These are phyloP conservation scores for Rhadinocentrus ornatus DNA, from an alignment of 2,797 vertebrate genomes.

Conservation along the genomic window DNA sequence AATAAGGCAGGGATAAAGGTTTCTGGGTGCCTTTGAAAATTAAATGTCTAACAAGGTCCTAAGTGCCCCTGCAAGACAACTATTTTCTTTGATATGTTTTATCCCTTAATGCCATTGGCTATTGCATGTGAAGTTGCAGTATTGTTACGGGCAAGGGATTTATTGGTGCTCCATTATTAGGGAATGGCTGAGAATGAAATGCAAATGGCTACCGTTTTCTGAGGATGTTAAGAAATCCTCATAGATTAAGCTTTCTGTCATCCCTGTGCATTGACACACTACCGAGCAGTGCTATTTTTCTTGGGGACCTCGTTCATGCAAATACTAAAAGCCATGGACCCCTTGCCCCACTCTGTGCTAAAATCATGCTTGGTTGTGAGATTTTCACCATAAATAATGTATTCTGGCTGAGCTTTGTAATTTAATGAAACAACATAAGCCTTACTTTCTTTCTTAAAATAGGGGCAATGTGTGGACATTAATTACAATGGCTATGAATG, in stretches of 20 bases:
- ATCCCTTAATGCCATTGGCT: slow-evolving; percentile 89
- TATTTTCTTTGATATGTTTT: slow-evolving; percentile 94
- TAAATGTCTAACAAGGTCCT: slow-evolving; percentile 93
- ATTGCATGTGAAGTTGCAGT: slow-evolving; percentile 80
- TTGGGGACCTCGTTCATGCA: too few relatives aligned
- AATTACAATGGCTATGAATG: too few relatives aligned
- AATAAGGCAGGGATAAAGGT: slow-evolving; percentile 93
- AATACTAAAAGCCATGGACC: too few relatives aligned
- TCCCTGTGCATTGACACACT: slow-evolving; percentile 90
- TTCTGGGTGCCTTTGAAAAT: slow-evolving; percentile 90
- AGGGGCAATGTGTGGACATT: too few relatives aligned
- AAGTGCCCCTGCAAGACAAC: slow-evolving; percentile 86
- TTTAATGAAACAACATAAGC: too few relatives aligned
- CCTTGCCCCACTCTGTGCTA: too few relatives aligned
- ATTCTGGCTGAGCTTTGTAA: too few relatives aligned
- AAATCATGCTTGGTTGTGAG: too few relatives aligned
- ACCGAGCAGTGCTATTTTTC: too few relatives aligned
- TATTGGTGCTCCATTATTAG: slow-evolving; percentile 94
- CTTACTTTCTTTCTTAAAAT: too few relatives aligned
- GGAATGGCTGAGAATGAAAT: slow-evolving; percentile 85
- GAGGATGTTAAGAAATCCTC: slow-evolving; percentile 90
- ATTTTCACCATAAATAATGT: too few relatives aligned
- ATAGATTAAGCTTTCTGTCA: slow-evolving; percentile 95
- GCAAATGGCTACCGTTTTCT: slow-evolving; percentile 90
- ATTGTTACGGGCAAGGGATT: slow-evolving; percentile 91